Evolutionary conservation across 1,140 invertebrate genomes (phyloP), one percentile per base, ranked within the genome.

Genomic region (Rhopalosiphum maidis): DNA sequence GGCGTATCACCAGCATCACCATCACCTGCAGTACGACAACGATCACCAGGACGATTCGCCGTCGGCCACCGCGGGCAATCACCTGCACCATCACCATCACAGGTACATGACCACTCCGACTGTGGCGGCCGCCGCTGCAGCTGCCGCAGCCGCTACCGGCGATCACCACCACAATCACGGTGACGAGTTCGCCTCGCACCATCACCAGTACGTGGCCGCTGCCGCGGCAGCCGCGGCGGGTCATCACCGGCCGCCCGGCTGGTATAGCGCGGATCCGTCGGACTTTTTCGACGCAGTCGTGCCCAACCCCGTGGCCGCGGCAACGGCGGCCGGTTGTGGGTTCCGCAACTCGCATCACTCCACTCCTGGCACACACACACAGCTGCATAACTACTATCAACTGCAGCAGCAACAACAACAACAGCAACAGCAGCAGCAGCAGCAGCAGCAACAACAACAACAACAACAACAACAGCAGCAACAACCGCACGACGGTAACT

Each of bases 11-110:
- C 90, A 94, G 25, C 89, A 93, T 22, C 94, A 94, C 68, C 90
- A 94, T n/a, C 94, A 94, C 51, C 94, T 94, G 9, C 90, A 83
- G 30, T 55, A 93, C 77, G 88, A 90, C 41, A 88, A 87, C 89
- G 89, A 90, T 55, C 89, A 68, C 41, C 85, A 41, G 46, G 88
- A 93, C 83, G 83, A 88, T 48, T 87, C 93, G 55, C 93, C 94
- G 11, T 43, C 89, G 55, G 35, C 91, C n/a, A 83, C 37, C 41
- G 46, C 88, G 37, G 37, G 37, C 88, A 94, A 77, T 48, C 86
- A 90, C 51, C 90, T 89, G 22, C 89, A 93, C 37, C 94, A 94
- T 86, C 90, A 94, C 15, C 94, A 94, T 37, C 94, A 90, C 89
- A 60, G 89, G 89, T 94, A 46, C 86, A 55, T 48, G 43, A 90